These are phyloP conservation scores for Allygus modestus DNA, from an alignment of 2,888 invertebrate genomes.

Conservation along the genomic window DNA sequence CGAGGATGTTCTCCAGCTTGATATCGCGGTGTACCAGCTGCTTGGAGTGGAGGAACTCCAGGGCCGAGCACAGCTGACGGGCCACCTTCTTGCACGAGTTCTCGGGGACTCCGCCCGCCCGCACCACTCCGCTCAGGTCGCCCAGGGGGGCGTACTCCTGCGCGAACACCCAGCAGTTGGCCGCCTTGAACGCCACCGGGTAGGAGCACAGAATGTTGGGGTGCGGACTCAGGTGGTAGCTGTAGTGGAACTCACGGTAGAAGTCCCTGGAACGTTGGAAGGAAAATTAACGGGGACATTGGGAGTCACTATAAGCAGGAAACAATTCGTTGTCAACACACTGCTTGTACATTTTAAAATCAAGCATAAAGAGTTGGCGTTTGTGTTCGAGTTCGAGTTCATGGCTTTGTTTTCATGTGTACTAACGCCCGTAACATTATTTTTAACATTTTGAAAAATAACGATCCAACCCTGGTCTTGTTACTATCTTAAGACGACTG, in stretches of 20 bases:
- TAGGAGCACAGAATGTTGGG: constrained; percentile 86
- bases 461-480: too few species aligned
- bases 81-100: constrained; percentile 81
- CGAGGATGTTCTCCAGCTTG: constrained; percentile 84
- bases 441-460: too few species aligned
- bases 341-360: too few species aligned
- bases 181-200: constrained; percentile 83
- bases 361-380: too few species aligned
- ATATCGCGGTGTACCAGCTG: constrained; percentile 86
- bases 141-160: constrained; percentile 87
- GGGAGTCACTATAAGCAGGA: too few species aligned
- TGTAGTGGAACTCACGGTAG: constrained; percentile 86
- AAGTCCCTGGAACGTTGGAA: constrained; percentile 76
- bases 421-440: too few species aligned
- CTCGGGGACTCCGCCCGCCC: constrained; percentile 80
- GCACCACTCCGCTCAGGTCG: constrained; percentile 81
- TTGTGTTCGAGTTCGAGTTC: too few species aligned
- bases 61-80: constrained; percentile 83
- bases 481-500: too few species aligned
- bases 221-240: constrained; percentile 88
- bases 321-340: too few species aligned
- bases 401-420: too few species aligned
- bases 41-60: constrained; percentile 89
- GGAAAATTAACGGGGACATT: too few species aligned
- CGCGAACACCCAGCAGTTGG: constrained; percentile 80